A percentile compares a stretch with the other conserved stretches of the same genome.
Conservation (phyloP, 2,888 invertebrate genomes). For the Yponomeuta malinellus region DNA sequence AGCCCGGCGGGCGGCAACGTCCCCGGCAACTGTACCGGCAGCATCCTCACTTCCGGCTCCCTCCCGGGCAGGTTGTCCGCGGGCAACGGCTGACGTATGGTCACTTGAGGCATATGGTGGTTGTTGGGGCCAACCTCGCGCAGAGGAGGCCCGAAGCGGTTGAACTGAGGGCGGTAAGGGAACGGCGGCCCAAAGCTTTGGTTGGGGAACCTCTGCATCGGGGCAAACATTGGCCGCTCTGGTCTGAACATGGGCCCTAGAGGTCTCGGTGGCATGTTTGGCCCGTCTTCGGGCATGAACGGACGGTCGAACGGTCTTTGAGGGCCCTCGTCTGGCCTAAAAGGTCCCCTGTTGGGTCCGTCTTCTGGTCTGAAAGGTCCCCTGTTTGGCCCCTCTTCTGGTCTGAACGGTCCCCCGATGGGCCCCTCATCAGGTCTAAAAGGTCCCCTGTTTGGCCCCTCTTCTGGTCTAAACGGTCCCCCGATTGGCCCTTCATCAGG, state of each 20-base stretch:
- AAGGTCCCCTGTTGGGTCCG: constrained; percentile 12
- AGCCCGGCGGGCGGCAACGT: constrained; percentile 51
- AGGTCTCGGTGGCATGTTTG: neutral
- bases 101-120: constrained; percentile 49
- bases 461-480: too few species aligned
- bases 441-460: neutral
- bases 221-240: constrained; percentile 10
- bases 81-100: constrained; percentile 43
- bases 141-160: constrained; percentile 10
- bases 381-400: constrained; percentile 2
- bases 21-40: constrained; percentile 52
- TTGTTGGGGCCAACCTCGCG: neutral
- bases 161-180: constrained; percentile 8
- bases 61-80: constrained; percentile 22
- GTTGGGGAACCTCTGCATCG: constrained; percentile 8
- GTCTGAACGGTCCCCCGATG: constrained; percentile 25
- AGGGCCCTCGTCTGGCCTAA: constrained; percentile 25
- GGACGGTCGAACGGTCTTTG: constrained; percentile 41
- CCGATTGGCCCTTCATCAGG: constrained; percentile 30
- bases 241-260: neutral
- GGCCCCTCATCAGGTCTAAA: constrained; percentile 25
- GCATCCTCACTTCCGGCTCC: constrained; percentile 43
- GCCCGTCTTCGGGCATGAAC: constrained; percentile 27
- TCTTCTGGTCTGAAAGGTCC: neutral
- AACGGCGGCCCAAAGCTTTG: constrained; percentile 8